Evolutionary conservation across 92 coral and sea anemone species (phyloP), one percentile per base, ranked within the genome.

Genomic region (Anthopleura xanthogrammica): DNA sequence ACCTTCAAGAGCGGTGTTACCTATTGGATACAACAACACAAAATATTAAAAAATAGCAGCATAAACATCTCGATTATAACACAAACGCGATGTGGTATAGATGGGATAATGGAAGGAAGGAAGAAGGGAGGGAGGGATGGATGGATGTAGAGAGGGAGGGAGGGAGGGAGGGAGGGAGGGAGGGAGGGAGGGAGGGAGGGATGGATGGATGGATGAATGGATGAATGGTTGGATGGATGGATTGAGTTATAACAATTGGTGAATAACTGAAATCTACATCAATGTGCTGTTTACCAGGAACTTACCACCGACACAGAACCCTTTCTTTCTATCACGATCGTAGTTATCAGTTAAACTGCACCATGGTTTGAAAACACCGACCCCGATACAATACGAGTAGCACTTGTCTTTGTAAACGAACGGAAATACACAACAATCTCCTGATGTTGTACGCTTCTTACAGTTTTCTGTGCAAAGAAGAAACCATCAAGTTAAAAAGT

Each of bases 351-450:
- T 80, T 42, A 52, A 13, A 20, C 75, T 71, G 58, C 83, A 80
- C 83, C 83, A 80, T 2, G 70, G 54, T 1, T 71, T 17, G 10
- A 20, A 20, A 5, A 1, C 58, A 10, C 16, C 41, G 57, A 19
- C 83, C 76, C 83, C 83, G 55, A 80, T 58, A 40, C 83, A 80
- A 20, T 71, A 80, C 57, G 83, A 40, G 57, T 80, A 80, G n/a
- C 83, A 80, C 8, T 64, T 62, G 5, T 50, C 83, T 40, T 64
- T 29, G 58, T 39, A 80, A 41, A 80, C 57, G 24, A 80, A 80
- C 23, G 83, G 83, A 41, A 80, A 80, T 12, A 41, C 52, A 80
- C 83, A 80, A 58, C 83, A 80, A 71, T 80, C 83, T 39, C 83
- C 83, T 41, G 16, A 40, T 12, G 83, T 80, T 42, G 83, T 80